Conservation (phyloP, 2,113 vertebrate genomes). For the Oncorhynchus gorbuscha region DNA sequence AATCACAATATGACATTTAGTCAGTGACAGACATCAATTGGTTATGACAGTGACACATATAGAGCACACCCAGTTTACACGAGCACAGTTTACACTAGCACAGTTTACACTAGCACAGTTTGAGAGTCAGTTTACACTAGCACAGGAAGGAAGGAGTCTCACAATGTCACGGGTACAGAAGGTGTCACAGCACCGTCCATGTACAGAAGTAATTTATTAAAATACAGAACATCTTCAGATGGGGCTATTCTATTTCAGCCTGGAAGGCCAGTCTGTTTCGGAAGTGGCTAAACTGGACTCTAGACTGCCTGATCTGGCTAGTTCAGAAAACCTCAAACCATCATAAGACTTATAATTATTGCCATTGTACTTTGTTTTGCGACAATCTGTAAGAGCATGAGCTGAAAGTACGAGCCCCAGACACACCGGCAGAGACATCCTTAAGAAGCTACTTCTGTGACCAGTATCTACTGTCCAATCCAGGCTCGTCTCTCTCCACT, state of each 20-base stretch:
- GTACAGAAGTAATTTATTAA: slow-evolving; percentile 13
- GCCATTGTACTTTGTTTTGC: slow-evolving; percentile 60
- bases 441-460: not conserved
- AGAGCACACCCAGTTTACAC: slow-evolving; percentile 20
- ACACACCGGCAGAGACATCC: slow-evolving; percentile 17
- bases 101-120: slow-evolving; percentile 25
- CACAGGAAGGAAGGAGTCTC: slow-evolving; percentile 11
- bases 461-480: slow-evolving; percentile 5
- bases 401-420: not conserved
- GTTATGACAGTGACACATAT: slow-evolving; percentile 4
- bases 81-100: slow-evolving; percentile 40
- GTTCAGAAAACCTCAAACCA: slow-evolving; percentile 8
- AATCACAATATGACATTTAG: slow-evolving; percentile 7
- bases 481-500: not conserved
- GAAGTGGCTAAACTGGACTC: not conserved
- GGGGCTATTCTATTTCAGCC: slow-evolving; percentile 12
- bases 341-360: slow-evolving; percentile 54
- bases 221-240: slow-evolving; percentile 41
- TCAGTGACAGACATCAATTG: slow-evolving; percentile 3
- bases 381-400: slow-evolving; percentile 15
- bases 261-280: slow-evolving; percentile 2
- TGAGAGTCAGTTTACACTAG: slow-evolving; percentile 42
- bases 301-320: not conserved
- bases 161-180: slow-evolving; percentile 36
- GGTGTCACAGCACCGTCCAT: slow-evolving; percentile 39